Conservation (phyloP, 2,113 vertebrate species). For the Toxotes chatareus region DNA sequence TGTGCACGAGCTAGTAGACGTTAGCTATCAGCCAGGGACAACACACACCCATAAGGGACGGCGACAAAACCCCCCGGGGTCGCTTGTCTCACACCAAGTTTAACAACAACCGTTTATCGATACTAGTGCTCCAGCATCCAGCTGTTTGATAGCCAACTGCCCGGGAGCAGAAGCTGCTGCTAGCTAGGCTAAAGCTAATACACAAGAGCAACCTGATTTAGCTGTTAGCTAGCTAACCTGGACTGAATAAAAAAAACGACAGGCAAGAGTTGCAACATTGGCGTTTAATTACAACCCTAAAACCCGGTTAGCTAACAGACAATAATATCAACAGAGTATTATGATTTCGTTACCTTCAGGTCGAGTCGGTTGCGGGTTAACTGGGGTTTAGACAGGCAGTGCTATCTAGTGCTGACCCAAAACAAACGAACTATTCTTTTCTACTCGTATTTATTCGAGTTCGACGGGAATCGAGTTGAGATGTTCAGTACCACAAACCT, state of each 20-base stretch:
- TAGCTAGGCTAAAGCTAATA: constrained; percentile 65
- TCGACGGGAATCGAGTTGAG: too few species aligned
- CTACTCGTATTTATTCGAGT: not conserved
- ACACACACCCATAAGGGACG: not conserved
- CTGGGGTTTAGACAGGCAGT: constrained; percentile 33
- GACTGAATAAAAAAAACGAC: constrained; percentile 2
- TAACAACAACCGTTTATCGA: not conserved
- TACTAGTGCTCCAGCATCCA: not conserved
- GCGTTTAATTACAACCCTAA: not conserved
- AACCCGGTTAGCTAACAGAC: not conserved
- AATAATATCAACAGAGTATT: not conserved
- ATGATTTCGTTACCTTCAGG: constrained; percentile 61
- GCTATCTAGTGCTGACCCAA: not conserved
- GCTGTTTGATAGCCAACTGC: not conserved
- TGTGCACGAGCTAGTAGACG: constrained; percentile 34
- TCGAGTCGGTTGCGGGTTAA: constrained; percentile 37
- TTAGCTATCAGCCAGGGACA: constrained; percentile 29
- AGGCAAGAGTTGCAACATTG: not conserved
- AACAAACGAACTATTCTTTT: not conserved
- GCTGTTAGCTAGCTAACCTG: constrained; percentile 52
- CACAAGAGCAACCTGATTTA: constrained; percentile 30
- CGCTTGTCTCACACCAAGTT: not conserved
- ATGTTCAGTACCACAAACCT: too few species aligned
- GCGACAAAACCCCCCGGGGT: too few species aligned
- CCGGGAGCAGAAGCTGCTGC: constrained; percentile 10